These are phyloP conservation scores for Stenchaetothrips biformis DNA, from an alignment of 2,888 invertebrate genomes.

Conservation along the genomic window DNA sequence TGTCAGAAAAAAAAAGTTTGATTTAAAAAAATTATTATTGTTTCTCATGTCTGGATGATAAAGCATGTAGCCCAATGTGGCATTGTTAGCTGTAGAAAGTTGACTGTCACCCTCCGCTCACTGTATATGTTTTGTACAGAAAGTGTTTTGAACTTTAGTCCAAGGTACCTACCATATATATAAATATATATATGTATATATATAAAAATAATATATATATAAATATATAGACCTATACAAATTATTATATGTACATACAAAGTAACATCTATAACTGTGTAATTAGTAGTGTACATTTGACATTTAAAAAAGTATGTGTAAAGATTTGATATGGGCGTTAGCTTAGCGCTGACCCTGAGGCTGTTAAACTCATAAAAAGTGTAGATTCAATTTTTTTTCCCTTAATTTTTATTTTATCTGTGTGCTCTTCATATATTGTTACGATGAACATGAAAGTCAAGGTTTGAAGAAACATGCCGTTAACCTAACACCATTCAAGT, in stretches of 20 bases:
- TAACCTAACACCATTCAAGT: constrained; percentile 18
- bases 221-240: constrained; percentile 12
- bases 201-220: constrained; percentile 11
- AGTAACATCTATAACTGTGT: constrained; percentile 19
- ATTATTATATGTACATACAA: constrained; percentile 25
- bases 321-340: constrained; percentile 17
- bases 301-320: constrained; percentile 12
- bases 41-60: constrained; percentile 17
- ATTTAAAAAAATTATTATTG: neutral
- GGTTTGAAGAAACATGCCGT: constrained; percentile 3
- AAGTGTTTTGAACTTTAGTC: constrained; percentile 24
- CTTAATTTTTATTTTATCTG: constrained; percentile 11
- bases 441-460: neutral
- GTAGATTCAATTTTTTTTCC: constrained; percentile 17
- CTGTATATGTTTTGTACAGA: constrained; percentile 24
- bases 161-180: constrained; percentile 21
- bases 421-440: neutral
- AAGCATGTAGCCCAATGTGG: neutral
- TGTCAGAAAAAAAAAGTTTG: neutral
- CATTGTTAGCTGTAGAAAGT: constrained; percentile 16
- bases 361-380: constrained; percentile 19
- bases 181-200: constrained; percentile 11
- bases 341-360: constrained; percentile 3
- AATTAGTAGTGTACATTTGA: constrained; percentile 19
- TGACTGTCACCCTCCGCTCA: constrained; percentile 24